phyloP scores from a whole-genome alignment of 2,797 vertebrate genomes.

The Myotis pilosus region DNA sequence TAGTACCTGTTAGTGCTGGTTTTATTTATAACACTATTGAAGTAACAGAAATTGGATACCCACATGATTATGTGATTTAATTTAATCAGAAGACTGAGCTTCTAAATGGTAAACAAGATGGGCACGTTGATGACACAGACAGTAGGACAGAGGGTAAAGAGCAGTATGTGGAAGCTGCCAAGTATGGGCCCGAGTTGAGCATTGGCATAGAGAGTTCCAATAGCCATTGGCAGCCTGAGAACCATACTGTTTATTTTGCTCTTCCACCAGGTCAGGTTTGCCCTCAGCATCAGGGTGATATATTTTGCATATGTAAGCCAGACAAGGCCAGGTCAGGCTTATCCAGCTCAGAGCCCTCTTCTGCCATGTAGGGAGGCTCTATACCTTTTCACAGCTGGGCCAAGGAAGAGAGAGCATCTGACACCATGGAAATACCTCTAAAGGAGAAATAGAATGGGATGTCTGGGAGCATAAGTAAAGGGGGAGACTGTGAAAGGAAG shows the following conservation, averaged over 20 bases:
- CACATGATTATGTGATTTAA: background rate
- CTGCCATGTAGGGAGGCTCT: rapidly evolving
- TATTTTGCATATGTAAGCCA: background rate
- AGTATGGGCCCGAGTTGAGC: rapidly evolving
- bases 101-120: background rate
- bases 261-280: background rate
- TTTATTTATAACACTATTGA: rapidly evolving
- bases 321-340: background rate
- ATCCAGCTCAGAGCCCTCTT: too few species aligned
- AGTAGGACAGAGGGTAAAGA: rapidly evolving
- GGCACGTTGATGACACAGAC: rapidly evolving
- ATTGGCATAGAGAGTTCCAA: rapidly evolving
- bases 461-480: background rate
- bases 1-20: rapidly evolving
- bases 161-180: rapidly evolving
- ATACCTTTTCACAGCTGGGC: background rate
- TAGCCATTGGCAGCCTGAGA: too few species aligned
- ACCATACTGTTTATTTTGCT: rapidly evolving
- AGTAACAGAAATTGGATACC: background rate
- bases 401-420: background rate
- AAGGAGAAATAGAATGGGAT: background rate
- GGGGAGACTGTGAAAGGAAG: too few species aligned
- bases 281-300: rapidly evolving
- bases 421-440: rapidly evolving
- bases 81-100: background rate